Base-by-base conservation (phyloP, 1,140 invertebrate species). In the Vanessa atalanta region DNA sequence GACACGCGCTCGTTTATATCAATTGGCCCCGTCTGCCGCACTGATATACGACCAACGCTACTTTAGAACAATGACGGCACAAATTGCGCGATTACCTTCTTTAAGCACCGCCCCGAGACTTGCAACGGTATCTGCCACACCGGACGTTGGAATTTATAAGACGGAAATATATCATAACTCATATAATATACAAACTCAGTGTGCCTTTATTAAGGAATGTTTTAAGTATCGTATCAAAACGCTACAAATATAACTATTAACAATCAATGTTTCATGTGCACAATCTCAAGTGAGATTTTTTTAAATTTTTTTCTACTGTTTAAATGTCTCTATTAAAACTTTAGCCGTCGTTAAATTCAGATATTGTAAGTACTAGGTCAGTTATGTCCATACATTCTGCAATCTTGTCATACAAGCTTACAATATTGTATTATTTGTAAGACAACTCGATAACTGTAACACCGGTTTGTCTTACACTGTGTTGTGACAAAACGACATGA, bases 1-100 rank as follows among this genome's bases (percentile, higher is more conserved):
- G 91, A 93, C 91, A 91, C 85, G 86, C 86, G 87, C 89, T 91
- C 91, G 87, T 93, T 93, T 93, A 88, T 93, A 91, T 90, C 91
- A 93, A 93, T 93, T 93, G 91, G 79, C 82, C 83, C 86, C 87
- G 90, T 91, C 90, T 92, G 87, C 86, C 83, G 79, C 83, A 75
- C 88, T 92, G 90, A 92, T 91, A 87, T 91, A 90, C 89, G 88
- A 86, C 84, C 84, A 84, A 87, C 86, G 84, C 89, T 92, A 93
- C 91, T 93, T 92, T 91, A 91, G 86, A 91, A 93, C 89, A 93
- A 93, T 92, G 84, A 92, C 84, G 86, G 85, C 81, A 90, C 85
- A 90, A 91, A 91, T 93, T 91, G 87, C 83, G 74, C 84, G 84
- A 91, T 92, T 91, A 92, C 90, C 73, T 80, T 84, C 81, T 85